Conservation (phyloP, 2,113 vertebrate genomes). For the Labeo catla region DNA sequence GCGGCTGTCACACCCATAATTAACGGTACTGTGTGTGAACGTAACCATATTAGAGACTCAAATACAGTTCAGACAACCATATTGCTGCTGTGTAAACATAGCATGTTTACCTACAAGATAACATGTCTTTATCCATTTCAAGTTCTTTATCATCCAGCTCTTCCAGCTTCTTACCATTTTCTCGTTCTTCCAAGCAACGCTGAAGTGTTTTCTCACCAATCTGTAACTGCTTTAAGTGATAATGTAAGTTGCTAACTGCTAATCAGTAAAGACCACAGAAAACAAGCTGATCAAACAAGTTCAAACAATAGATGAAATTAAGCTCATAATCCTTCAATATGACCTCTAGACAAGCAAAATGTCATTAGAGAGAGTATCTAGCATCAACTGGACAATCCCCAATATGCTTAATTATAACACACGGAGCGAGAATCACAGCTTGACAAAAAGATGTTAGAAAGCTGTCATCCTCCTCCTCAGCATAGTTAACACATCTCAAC, state of each 20-base stretch:
- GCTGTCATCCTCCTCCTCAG: slow-evolving; percentile 9
- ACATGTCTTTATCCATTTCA: too few species aligned
- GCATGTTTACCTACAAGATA: too few species aligned
- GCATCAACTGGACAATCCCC: slow-evolving; percentile 12
- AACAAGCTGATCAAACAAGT: neutral
- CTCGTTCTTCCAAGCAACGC: neutral
- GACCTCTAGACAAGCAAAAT: neutral
- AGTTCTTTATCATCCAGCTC: neutral
- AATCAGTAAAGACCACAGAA: neutral
- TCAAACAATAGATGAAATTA: neutral
- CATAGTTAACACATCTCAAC: slow-evolving; percentile 10
- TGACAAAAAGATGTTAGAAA: slow-evolving; percentile 27
- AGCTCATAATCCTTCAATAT: neutral
- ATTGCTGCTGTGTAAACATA: too few species aligned
- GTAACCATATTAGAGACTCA: too few species aligned
- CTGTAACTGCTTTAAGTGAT: neutral
- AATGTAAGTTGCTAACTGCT: neutral
- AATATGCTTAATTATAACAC: slow-evolving; percentile 7
- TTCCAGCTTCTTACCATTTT: neutral
- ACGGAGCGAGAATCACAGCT: slow-evolving; percentile 9
- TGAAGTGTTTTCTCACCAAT: neutral
- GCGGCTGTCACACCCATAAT: too few species aligned
- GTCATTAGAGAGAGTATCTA: neutral
- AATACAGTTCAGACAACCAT: too few species aligned
- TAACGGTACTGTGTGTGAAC: too few species aligned